Evolutionary conservation across 1,140 invertebrate species (phyloP).

Genomic region (Trichonephila clavipes): DNA sequence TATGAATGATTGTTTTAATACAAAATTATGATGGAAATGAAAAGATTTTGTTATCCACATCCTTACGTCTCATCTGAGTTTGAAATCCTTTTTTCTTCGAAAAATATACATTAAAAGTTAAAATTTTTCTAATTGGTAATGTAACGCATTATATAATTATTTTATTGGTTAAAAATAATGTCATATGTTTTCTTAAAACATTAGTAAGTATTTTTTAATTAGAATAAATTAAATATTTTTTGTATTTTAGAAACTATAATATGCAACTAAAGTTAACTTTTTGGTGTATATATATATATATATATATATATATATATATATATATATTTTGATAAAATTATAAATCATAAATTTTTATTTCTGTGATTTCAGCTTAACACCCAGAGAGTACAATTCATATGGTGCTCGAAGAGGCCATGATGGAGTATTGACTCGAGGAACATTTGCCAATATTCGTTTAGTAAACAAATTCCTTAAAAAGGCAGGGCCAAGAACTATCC

Average conservation of each 20-base stretch:
- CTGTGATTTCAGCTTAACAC: conserved; percentile 86
- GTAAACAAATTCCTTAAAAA: conserved; percentile 94
- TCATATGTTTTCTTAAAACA: background rate
- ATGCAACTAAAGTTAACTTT: too few species aligned
- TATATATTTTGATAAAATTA: background rate
- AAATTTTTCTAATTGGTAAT: too few species aligned
- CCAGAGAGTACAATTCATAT: conserved; percentile 98
- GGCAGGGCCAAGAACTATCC: conserved; percentile 92
- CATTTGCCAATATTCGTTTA: conserved; percentile 98
- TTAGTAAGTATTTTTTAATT: background rate
- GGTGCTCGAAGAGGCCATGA: conserved; percentile 98
- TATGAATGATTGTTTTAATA: too few species aligned
- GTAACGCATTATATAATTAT: too few species aligned
- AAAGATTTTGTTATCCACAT: too few species aligned
- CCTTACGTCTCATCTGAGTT: too few species aligned
- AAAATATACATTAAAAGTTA: too few species aligned
- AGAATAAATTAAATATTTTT: background rate
- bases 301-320: background rate
- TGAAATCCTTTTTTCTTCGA: too few species aligned
- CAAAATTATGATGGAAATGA: too few species aligned
- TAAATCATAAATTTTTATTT: conserved; percentile 39
- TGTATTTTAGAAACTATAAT: too few species aligned
- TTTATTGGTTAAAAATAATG: too few species aligned
- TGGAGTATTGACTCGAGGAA: conserved; percentile 97
- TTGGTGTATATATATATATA: background rate